phyloP scores from a whole-genome alignment of 2,888 invertebrate genomes.

The Platycheirus albimanus region DNA sequence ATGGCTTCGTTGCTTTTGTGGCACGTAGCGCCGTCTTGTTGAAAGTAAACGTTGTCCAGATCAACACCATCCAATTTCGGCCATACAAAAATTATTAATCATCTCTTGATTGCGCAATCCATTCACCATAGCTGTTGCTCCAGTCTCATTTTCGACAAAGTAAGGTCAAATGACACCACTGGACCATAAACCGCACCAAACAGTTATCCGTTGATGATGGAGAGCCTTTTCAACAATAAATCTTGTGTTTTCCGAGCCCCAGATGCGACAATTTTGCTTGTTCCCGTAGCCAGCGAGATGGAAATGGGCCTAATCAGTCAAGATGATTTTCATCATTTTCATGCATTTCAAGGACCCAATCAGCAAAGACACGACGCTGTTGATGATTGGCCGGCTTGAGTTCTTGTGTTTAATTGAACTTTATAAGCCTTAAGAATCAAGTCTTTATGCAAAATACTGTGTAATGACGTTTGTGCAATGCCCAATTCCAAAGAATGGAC shows the following conservation, averaged over 20 bases:
- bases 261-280: too few species aligned
- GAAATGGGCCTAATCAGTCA: too few species aligned
- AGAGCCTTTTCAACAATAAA: background rate
- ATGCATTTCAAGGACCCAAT: too few species aligned
- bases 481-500: too few species aligned
- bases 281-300: too few species aligned
- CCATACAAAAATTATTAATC: background rate
- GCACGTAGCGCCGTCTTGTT: conserved; percentile 19
- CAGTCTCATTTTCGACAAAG: background rate
- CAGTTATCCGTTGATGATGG: background rate
- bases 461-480: too few species aligned
- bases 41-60: conserved; percentile 15
- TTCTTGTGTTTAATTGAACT: too few species aligned
- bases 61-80: conserved; percentile 3
- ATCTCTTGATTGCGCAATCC: background rate
- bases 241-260: conserved; percentile 5
- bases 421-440: too few species aligned
- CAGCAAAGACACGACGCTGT: too few species aligned
- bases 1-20: conserved; percentile 12
- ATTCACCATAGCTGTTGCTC: background rate
- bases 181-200: background rate
- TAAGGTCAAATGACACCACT: background rate
- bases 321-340: too few species aligned
- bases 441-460: too few species aligned
- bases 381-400: too few species aligned